Base-by-base conservation (phyloP, 2,113 vertebrate species). In the Odontesthes bonariensis region DNA sequence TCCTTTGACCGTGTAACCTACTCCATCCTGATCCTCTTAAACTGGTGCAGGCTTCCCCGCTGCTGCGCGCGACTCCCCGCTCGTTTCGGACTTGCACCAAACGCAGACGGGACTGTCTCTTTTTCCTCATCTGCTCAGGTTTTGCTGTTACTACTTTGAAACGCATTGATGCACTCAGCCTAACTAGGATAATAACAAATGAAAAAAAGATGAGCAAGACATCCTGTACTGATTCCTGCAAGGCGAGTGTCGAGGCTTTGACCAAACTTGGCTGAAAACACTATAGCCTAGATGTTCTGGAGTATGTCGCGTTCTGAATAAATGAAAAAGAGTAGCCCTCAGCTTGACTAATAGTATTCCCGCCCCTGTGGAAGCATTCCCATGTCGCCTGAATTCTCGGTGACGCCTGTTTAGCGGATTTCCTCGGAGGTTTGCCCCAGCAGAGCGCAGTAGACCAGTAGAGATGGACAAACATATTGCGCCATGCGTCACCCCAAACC, bases 401-500 rank as follows among this genome's bases (percentile, higher is more conserved):
- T 0, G 69, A 62, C 69, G 47, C 47, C 52, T 8, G 42, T 65
- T 55, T 31, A 61, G 59, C 71, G 66, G 63, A 23, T 73, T 42
- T 69, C 14, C 49, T 63, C 44, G 52, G 64, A 27, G 27, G 0
- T 67, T 75, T 17, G 59, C 69, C 27, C 16, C 42, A 20, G 54
- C 31, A 27, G 27, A 46, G 64, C 57, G 38, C 72, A 53, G 59
- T 10, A 10, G 42, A 16, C 27, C 42, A 11, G 77, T 71, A 46
- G 69, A 60, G 53, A 84, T 66, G 82, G 71, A 82, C 71, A 3
- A 0, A 23, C 62, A 31, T 73, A 22, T 5, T 19, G 82, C 84
- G 53, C 67, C 82, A 7, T 69, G 83, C 81, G 75, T 84, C 81
- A 76, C 23, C 47, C 27, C 58, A 8, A 31, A 60, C 23, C 63